phyloP scores from a whole-genome alignment of 2,797 vertebrate species.

The Cirrhinus molitorella region DNA sequence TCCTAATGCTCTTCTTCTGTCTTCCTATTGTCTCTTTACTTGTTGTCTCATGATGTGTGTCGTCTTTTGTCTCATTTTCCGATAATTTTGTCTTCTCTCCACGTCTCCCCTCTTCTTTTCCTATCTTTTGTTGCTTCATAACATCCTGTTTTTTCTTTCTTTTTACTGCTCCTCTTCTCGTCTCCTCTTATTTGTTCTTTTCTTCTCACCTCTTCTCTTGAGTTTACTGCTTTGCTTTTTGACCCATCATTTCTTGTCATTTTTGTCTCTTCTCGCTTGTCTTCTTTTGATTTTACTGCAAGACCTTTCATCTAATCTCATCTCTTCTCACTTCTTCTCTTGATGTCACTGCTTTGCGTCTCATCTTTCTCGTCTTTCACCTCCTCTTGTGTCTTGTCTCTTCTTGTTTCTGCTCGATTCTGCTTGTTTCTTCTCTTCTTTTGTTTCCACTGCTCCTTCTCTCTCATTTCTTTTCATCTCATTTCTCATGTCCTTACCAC shows the following conservation, averaged over 20 bases:
- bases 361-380: neutral
- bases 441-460: neutral
- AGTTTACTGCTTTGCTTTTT: slow-evolving; percentile 9
- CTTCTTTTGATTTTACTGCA: slow-evolving; percentile 30
- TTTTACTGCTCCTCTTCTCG: slow-evolving; percentile 6
- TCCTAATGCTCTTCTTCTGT: too few relatives aligned
- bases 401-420: too few relatives aligned
- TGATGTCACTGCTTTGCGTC: too few relatives aligned
- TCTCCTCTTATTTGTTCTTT: neutral
- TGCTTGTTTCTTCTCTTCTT: neutral
- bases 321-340: neutral
- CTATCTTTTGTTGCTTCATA: neutral
- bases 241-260: neutral
- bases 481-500: neutral
- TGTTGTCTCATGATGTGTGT: neutral
- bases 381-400: neutral
- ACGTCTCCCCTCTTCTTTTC: neutral
- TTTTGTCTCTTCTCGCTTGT: neutral
- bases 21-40: neutral
- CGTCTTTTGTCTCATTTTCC: neutral
- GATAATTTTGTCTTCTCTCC: neutral
- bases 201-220: slow-evolving; percentile 47
- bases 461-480: neutral
- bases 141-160: slow-evolving; percentile 3
- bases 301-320: neutral